Conservation (phyloP, 2,113 vertebrate species). For the Prunella fulvescens region DNA sequence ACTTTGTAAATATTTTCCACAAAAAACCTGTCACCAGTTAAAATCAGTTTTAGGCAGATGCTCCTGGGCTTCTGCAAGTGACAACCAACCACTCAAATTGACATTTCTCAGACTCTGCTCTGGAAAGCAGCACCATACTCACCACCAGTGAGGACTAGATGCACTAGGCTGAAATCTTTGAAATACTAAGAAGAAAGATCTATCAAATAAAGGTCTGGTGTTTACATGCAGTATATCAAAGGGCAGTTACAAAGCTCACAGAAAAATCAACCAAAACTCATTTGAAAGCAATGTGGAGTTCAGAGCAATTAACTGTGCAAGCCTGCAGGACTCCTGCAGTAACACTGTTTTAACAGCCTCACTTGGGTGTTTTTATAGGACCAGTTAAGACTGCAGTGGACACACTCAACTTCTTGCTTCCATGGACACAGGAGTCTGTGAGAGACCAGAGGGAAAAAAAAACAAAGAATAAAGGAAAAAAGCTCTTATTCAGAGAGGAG, state of each 20-base stretch:
- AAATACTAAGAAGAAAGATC: not conserved
- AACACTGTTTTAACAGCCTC: not conserved
- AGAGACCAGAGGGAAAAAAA: not conserved
- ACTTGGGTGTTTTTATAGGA: not conserved
- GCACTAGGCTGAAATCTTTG: not conserved
- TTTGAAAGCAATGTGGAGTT: not conserved
- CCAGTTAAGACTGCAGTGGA: not conserved
- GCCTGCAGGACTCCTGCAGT: not conserved
- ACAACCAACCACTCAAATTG: not conserved
- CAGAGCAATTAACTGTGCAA: not conserved
- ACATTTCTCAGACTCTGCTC: not conserved
- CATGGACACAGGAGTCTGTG: not conserved
- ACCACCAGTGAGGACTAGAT: not conserved
- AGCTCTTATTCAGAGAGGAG: not conserved
- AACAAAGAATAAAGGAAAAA: not conserved
- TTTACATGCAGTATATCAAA: not conserved
- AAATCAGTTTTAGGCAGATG: not conserved
- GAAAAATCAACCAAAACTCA: not conserved
- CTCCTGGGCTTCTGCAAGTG: not conserved
- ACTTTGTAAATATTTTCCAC: not conserved
- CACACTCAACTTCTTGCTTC: not conserved
- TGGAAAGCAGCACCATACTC: not conserved
- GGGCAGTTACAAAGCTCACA: not conserved
- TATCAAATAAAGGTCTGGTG: not conserved
- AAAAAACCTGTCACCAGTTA: not conserved